These are phyloP conservation scores for Coregonus sp. DNA, from an alignment of 2,797 vertebrate genomes.

Conservation along the genomic window DNA sequence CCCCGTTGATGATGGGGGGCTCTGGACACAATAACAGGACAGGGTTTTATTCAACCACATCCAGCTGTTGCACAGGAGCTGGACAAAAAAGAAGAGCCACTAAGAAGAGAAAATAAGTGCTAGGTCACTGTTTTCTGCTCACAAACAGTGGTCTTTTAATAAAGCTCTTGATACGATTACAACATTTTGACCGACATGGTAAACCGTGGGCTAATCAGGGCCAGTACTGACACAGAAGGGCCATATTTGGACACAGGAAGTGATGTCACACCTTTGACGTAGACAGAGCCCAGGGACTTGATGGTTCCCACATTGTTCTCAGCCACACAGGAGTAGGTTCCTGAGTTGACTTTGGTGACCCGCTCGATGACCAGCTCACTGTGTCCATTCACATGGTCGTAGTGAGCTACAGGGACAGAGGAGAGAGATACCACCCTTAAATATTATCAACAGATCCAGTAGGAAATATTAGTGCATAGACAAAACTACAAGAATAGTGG, in stretches of 20 bases:
- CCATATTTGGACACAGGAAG: neutral
- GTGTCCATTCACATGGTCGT: constrained; percentile 79
- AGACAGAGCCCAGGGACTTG: constrained; percentile 89
- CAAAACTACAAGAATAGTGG: neutral
- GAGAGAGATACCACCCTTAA: neutral
- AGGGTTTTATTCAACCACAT: neutral
- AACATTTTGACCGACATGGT: too few relatives aligned
- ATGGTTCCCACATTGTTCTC: constrained; percentile 88
- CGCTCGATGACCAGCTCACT: constrained; percentile 90
- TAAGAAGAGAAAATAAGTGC: too few relatives aligned
- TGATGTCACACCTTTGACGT: constrained; percentile 86
- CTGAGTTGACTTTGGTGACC: constrained; percentile 88
- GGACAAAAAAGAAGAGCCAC: too few relatives aligned
- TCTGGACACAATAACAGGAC: constrained; percentile 70
- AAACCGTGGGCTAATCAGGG: neutral
- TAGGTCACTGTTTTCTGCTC: too few relatives aligned
- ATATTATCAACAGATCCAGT: too few relatives aligned
- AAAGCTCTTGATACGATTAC: too few relatives aligned
- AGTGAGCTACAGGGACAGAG: constrained; percentile 73
- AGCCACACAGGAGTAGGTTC: constrained; percentile 90
- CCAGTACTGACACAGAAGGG: neutral
- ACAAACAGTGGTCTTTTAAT: too few relatives aligned
- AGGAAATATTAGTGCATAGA: too few relatives aligned
- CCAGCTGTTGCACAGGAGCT: neutral
- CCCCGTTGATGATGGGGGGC: constrained; percentile 92